phyloP scores from a whole-genome alignment of 2,797 vertebrate genomes.

The Pseudochromis fuscus region DNA sequence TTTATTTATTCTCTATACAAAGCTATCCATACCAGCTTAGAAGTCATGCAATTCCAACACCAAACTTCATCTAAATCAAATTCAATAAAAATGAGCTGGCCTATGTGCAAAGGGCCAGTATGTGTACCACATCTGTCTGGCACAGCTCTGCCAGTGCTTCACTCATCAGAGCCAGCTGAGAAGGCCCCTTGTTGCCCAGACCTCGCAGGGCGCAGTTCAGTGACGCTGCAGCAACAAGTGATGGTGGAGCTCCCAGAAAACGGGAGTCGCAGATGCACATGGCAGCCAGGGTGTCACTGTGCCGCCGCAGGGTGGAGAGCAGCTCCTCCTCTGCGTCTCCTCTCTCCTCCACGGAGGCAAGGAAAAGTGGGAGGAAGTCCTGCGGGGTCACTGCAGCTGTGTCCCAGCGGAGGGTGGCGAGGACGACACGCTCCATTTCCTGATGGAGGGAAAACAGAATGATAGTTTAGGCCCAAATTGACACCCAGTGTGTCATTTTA shows the following conservation, averaged over 20 bases:
- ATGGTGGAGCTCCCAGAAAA: conserved; percentile 83
- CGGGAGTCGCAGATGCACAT: conserved; percentile 85
- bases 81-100: background rate
- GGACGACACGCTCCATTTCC: conserved; percentile 86
- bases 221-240: conserved; percentile 83
- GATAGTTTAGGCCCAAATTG: background rate
- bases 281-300: conserved; percentile 84
- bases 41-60: background rate
- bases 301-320: conserved; percentile 79
- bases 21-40: background rate
- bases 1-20: background rate
- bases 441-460: conserved; percentile 35
- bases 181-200: conserved; percentile 59
- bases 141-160: conserved; percentile 80
- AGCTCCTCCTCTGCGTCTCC: conserved; percentile 51
- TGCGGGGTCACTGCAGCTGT: conserved; percentile 86
- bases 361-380: conserved; percentile 86
- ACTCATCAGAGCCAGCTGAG: conserved; percentile 63
- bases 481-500: background rate
- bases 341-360: conserved; percentile 69
- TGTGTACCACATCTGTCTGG: conserved; percentile 72
- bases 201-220: conserved; percentile 84
- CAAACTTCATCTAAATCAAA: background rate
- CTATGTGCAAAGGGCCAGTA: background rate
- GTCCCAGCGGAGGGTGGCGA: conserved; percentile 85